Percentiles rank a stretch among this genome's conserved stretches.
Conservation (phyloP, 1,140 invertebrate genomes). For the Drosophila prosaltans region DNA sequence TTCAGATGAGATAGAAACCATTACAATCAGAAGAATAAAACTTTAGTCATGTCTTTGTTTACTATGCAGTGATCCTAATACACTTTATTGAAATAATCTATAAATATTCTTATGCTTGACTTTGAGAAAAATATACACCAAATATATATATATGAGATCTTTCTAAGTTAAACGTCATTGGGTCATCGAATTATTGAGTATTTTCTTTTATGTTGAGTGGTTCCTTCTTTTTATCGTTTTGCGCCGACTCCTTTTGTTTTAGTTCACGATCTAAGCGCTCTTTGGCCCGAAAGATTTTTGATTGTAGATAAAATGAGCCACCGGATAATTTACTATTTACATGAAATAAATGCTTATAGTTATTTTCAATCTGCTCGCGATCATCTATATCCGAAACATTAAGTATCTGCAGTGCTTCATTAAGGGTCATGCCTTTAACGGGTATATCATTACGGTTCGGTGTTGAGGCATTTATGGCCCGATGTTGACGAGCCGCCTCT, state of each 20-base stretch:
- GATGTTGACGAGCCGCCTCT: slow-evolving; percentile 77
- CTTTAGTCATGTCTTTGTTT: no score
- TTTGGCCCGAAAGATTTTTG: slow-evolving; percentile 96
- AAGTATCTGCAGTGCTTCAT: slow-evolving; percentile 54
- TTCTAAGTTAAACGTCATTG: neutral
- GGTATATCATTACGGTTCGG: neutral
- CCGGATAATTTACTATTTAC: slow-evolving; percentile 95
- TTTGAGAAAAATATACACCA: neutral
- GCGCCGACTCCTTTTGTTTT: slow-evolving; percentile 33
- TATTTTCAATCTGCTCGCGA: slow-evolving; percentile 33
- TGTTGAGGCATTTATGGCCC: neutral
- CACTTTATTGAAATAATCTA: neutral
- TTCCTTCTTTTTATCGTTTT: neutral
- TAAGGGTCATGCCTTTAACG: slow-evolving; percentile 56
- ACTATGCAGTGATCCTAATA: no score
- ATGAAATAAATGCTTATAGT: slow-evolving; percentile 91
- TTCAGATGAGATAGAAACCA: no score
- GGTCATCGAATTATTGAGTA: neutral
- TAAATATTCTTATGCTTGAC: neutral
- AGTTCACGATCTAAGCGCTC: slow-evolving; percentile 94
- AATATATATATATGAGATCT: neutral
- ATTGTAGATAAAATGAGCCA: slow-evolving; percentile 98
- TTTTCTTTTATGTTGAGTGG: neutral
- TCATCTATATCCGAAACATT: slow-evolving; percentile 47
- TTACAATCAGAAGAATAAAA: no score